Evolutionary conservation across 1,140 invertebrate species (phyloP).

Genomic region (Rhopalosiphum padi): DNA sequence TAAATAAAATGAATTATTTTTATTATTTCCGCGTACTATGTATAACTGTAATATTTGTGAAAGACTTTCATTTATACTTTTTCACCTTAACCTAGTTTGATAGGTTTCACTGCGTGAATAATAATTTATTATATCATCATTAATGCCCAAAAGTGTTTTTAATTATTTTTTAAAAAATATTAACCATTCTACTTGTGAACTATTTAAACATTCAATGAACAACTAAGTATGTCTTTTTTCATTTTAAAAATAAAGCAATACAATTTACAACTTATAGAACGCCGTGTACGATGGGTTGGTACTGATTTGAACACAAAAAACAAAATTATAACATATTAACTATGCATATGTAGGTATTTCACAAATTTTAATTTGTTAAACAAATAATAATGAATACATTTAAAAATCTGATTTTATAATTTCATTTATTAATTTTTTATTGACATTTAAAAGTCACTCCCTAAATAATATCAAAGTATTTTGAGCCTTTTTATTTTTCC

Average conservation of each 20-base stretch:
- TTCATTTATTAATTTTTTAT: too few relatives aligned
- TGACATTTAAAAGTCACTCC: too few relatives aligned
- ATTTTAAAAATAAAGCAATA: not conserved
- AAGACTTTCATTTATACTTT: not conserved
- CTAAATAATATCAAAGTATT: too few relatives aligned
- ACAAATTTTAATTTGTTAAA: too few relatives aligned
- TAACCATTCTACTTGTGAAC: not conserved
- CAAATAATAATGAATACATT: too few relatives aligned
- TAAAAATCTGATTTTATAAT: too few relatives aligned
- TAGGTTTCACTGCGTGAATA: not conserved
- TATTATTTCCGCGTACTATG: not conserved
- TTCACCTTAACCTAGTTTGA: not conserved
- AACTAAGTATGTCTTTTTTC: not conserved
- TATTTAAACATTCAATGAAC: not conserved
- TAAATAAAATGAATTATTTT: not conserved
- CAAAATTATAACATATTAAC: not conserved
- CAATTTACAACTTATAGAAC: not conserved
- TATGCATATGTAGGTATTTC: too few relatives aligned
- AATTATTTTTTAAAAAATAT: not conserved
- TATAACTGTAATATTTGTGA: not conserved
- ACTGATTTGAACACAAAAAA: not conserved
- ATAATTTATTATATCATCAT: not conserved
- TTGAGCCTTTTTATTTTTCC: too few relatives aligned
- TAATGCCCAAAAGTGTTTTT: not conserved
- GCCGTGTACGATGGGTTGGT: not conserved